Base-by-base conservation (phyloP, 1,140 invertebrate genomes). In the Apis cerana region DNA sequence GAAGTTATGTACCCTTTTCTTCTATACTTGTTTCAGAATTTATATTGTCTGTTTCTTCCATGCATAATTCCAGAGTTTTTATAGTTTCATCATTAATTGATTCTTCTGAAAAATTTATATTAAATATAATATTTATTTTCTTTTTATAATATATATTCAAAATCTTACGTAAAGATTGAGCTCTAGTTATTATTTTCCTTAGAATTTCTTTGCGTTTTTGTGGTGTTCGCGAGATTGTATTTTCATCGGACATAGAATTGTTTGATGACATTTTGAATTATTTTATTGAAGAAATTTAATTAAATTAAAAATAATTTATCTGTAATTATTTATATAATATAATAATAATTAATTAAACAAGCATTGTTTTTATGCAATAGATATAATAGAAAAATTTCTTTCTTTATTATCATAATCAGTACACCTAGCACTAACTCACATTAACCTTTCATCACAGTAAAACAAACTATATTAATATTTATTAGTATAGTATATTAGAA, bases 1-100 rank as follows among this genome's bases (percentile, higher is more conserved):
- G 2, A 4, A 19, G 2, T 13, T 76, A 27, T 33, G 15, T 89
- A 92, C 91, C 72, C 86, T 92, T 92, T 61, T 92, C 90, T 43
- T 88, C 71, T 9, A 90, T 0, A 48, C 59, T 88, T 61, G 85
- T 89, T 75, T 92, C 89, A 17, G 71, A n/a, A 68, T 86, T 87
- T 59, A 92, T 87, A 23, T 33, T 50, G 27, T 92, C 91, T 21
- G 77, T 86, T 83, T 91, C 65, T 56, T 77, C 56, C 50, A 91
- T 88, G 10, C 84, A 85, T 48, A 83, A 23, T 50, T 90, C 82
- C 4, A 92, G 74, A 52, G 67, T 82, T 54, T 79, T 27, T 79
- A 92, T 65, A 1, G 88, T 89, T 17, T 65, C 76, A n/a, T 77
- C 54, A 62, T 59, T 79, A 48, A 61, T 59, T 27, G 65, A 58